These are phyloP conservation scores for Gadus chalcogrammus DNA, from an alignment of 2,113 vertebrate genomes.

Conservation along the genomic window DNA sequence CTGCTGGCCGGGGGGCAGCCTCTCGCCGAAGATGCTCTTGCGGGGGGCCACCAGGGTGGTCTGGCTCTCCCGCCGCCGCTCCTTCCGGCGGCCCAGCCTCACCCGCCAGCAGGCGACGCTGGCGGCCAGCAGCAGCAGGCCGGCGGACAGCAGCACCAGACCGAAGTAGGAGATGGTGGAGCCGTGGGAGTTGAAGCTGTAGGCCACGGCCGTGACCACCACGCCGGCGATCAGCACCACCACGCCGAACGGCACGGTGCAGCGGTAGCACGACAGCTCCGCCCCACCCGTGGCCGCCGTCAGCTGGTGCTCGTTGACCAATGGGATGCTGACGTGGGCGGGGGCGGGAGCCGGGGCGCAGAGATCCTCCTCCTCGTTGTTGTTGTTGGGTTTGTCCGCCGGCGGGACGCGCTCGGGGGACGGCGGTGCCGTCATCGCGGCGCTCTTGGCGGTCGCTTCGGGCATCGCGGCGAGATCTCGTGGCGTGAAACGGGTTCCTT, in stretches of 20 bases:
- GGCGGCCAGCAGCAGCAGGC: slow-evolving; percentile 82
- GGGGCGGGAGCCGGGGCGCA: slow-evolving; percentile 24
- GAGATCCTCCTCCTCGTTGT: slow-evolving; percentile 34
- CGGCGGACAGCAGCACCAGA: slow-evolving; percentile 84
- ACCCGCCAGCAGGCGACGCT: slow-evolving; percentile 90
- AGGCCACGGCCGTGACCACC: slow-evolving; percentile 91
- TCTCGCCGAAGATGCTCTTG: slow-evolving; percentile 72
- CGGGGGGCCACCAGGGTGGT: slow-evolving; percentile 83
- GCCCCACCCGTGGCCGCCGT: slow-evolving; percentile 90
- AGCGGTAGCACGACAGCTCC: slow-evolving; percentile 95
- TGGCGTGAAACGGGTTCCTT: not conserved
- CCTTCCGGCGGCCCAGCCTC: slow-evolving; percentile 83
- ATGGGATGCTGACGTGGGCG: slow-evolving; percentile 69
- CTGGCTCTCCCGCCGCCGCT: slow-evolving; percentile 90
- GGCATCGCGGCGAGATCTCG: slow-evolving; percentile 73
- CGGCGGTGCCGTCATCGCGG: slow-evolving; percentile 72
- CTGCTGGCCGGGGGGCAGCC: too few relatives aligned
- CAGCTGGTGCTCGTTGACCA: slow-evolving; percentile 89
- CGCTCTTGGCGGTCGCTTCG: slow-evolving; percentile 79
- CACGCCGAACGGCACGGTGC: slow-evolving; percentile 89
- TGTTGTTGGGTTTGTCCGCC: slow-evolving; percentile 37
- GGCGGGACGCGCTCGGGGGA: slow-evolving; percentile 59
- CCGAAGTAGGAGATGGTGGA: slow-evolving; percentile 95
- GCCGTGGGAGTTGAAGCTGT: slow-evolving; percentile 96
- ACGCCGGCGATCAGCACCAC: slow-evolving; percentile 90